Evolutionary conservation across 1,140 invertebrate species (phyloP), one percentile per base, ranked within the genome.

Genomic region (Parasteatoda tepidariorum): DNA sequence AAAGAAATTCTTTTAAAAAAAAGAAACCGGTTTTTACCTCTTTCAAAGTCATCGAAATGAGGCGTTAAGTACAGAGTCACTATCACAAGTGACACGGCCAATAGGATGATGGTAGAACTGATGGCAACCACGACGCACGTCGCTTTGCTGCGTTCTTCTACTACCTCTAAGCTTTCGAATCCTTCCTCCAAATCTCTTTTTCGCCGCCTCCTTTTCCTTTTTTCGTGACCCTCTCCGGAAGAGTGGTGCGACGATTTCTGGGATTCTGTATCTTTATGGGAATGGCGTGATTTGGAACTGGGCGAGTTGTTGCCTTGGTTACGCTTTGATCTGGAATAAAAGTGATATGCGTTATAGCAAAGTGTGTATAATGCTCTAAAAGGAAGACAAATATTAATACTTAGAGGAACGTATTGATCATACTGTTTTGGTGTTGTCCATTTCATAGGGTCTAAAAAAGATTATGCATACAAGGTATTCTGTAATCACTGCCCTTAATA

Each of bases 31-130:
- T 13, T n/a, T 34, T 57, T 18, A 79, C 78, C 31, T 70, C 33
- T 59, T 9, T 81, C 78, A 5, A 57, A 67, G 6, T 81, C 78
- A 0, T 61, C 55, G 33, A 70, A 62, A 33, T 81, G 78, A 1
- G 78, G 78, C n/a, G 78, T 81, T 15, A 81, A 62, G 33, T 81
- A 81, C 3, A 81, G 55, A 7, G 78, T 81, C 9, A 81, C 64
- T 13, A 81, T 66, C n/a, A 81, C 78, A 0, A 81, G 67, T 34
- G 70, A 22, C 33, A 81, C 78, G 11, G 78, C 78, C 1, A 81
- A 59, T 22, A 70, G 66, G 22, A 81, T 81, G 31, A 81, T 81
- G n/a, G 66, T 81, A 5, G 78, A 70, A 34, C 78, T 81, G 34
- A 81, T 81, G 54, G 67, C 66, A 0, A 71, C 78, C 26, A 81